Evolutionary conservation across 2,113 vertebrate species (phyloP), one percentile per base, ranked within the genome.

Genomic region (Dromaius novaehollandiae): DNA sequence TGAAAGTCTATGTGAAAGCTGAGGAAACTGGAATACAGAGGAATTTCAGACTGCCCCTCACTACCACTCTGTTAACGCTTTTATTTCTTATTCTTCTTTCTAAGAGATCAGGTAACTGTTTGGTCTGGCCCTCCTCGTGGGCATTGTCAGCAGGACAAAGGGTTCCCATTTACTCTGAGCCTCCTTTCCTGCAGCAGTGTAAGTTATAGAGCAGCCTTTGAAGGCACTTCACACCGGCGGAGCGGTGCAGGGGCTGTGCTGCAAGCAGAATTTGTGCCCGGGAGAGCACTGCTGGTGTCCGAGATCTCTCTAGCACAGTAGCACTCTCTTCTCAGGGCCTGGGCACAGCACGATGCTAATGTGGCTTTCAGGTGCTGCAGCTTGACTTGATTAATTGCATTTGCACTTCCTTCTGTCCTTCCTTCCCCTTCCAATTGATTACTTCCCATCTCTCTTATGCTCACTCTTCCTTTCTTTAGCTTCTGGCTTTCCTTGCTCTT

Each of bases 91-190:
- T 60, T 87, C 20, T 42, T 21, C 46, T 78, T 56, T 68, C 74
- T 70, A 40, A 75, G 78, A 64, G 79, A 42, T 91, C 60, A 7
- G 74, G 34, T 81, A 71, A 70, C 68, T 7, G 63, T 20, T 11
- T 0, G 2, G 30, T n/a, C 55, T 60, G 53, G 0, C 0, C 18
- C 79, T 73, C 65, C 58, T 40, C 0, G 0, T 24, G 77, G 73
- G 32, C 26, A 13, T 30, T 40, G 51, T 30, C 18, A 4, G 36
- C 40, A 22, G 73, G 82, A 58, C 74, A 46, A 91, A 86, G 58
- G 26, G 24, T 55, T 91, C 74, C 75, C 25, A 0, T 25, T 32
- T 65, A 15, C 48, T 42, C 58, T 5, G 56, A 64, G 38, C 73
- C 50, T 81, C 9, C 65, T 58, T 65, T 24, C 36, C 40, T 11